Percentiles rank a stretch among this genome's conserved stretches.
These are phyloP conservation scores for Bos indicus DNA, from an alignment of 2,113 vertebrate genomes.

Conservation along the genomic window DNA sequence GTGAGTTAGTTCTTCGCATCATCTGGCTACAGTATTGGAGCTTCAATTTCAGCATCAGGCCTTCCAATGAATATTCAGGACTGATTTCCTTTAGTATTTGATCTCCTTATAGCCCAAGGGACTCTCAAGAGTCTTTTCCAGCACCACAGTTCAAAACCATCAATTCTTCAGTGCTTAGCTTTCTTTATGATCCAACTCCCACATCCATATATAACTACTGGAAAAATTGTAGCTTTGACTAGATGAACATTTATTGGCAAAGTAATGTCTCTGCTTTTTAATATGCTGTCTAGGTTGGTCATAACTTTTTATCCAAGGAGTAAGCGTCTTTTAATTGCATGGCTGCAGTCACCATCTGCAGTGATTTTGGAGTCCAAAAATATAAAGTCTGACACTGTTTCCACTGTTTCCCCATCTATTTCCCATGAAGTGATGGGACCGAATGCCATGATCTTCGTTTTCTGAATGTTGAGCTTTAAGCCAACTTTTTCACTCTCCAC, in stretches of 20 bases:
- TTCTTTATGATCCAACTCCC: neutral
- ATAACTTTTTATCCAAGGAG: neutral
- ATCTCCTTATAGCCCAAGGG: neutral
- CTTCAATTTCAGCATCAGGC: neutral
- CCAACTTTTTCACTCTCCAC: neutral
- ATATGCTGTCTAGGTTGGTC: neutral
- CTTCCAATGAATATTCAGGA: neutral
- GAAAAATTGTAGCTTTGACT: neutral
- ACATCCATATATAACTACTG: neutral
- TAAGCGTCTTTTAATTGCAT: neutral
- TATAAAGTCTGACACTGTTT: neutral
- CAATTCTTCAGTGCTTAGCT: neutral
- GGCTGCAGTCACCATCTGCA: neutral
- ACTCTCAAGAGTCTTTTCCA: neutral
- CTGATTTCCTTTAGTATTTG: neutral
- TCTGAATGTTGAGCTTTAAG: neutral
- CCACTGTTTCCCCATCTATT: neutral
- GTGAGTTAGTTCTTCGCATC: neutral
- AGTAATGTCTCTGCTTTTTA: neutral
- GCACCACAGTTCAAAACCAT: neutral
- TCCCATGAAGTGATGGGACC: neutral
- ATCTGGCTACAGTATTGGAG: neutral
- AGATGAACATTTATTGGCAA: neutral
- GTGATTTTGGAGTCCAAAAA: neutral
- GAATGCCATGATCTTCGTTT: neutral